These are phyloP conservation scores for Sinelater perroti DNA, from an alignment of 2,888 invertebrate genomes.

Conservation along the genomic window DNA sequence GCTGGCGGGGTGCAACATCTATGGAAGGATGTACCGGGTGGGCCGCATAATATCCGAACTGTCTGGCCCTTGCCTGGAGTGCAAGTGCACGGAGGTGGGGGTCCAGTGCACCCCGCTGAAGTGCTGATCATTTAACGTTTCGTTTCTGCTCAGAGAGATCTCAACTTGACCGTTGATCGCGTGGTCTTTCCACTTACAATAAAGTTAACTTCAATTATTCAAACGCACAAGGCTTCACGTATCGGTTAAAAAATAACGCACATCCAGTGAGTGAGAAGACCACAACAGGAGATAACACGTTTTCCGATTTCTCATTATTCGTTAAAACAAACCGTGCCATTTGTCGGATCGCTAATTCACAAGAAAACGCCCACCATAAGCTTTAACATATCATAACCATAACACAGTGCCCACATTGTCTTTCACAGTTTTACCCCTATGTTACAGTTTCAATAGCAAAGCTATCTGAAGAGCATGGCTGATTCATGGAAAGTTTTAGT, in stretches of 20 bases:
- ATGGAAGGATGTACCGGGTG: slow-evolving; percentile 87
- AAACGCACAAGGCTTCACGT: too few relatives aligned
- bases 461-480: slow-evolving; percentile 1
- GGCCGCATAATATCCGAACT: slow-evolving; percentile 84
- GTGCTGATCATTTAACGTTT: slow-evolving; percentile 65
- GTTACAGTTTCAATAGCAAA: slow-evolving; percentile 1
- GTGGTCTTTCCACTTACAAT: too few relatives aligned
- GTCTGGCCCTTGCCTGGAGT: slow-evolving; percentile 82
- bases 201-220: too few relatives aligned
- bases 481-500: slow-evolving; percentile 13
- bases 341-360: slow-evolving; percentile 3
- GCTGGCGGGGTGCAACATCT: slow-evolving; percentile 88
- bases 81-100: slow-evolving; percentile 86
- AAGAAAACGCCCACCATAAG: neutral
- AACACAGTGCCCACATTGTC: slow-evolving; percentile 31
- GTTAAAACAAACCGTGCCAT: slow-evolving; percentile 26
- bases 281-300: too few relatives aligned
- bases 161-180: too few relatives aligned
- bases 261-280: too few relatives aligned
- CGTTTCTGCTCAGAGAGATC: too few relatives aligned
- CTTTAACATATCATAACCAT: slow-evolving; percentile 23
- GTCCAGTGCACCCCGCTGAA: slow-evolving; percentile 79
- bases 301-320: too few relatives aligned
- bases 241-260: too few relatives aligned
- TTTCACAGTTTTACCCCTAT: slow-evolving; percentile 26